Base-by-base conservation (phyloP, 2,797 vertebrate genomes). In the Pampus argenteus region DNA sequence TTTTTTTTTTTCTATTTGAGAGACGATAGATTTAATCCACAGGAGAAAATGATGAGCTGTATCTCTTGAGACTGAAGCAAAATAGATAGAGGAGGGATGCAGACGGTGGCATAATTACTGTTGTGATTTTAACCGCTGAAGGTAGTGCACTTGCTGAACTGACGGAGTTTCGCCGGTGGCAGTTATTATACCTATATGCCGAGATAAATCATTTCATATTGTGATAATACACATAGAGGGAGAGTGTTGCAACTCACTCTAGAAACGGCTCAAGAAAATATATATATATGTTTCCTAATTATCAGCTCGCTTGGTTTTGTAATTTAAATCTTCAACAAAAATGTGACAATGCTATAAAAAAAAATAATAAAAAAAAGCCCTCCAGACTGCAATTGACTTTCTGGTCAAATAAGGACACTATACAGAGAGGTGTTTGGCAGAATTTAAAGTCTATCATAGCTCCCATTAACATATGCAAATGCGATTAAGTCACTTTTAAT, bases 401-500 rank as follows among this genome's bases (percentile, higher is more conserved):
- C 48, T 66, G 51, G 60, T 71, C 22, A 18, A 64, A 64, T 23
- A 36, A 73, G 76, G 74, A 81, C 54, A 60, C 6, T 26, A 18
- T 28, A 26, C 38, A 25, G 66, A 52, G 67, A 48, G 64, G 54
- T 69, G 23, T 78, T 81, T 74, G 60, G 47, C 47, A 66, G 51
- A 64, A 69, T 49, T 49, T 69, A 76, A 76, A 78, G 72, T 86
- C 74, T 71, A 58, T 79, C 82, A 50, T 55, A 79, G 56, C 73
- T 81, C 23, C 44, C 23, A 88, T 90, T 86, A 86, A 77, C 75
- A 80, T 87, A 85, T 88, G 87, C 81, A 90, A 86, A 90, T 86
- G 65, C 73, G 64, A 83, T 82, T 55, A 72, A 86, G 86, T 89
- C 82, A 62, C 76, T 77, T 83, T 90, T 82, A 78, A 88, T 92